Evolutionary conservation across 2,113 vertebrate genomes (phyloP).

Genomic region (Brachyhypopomus occidentalis): DNA sequence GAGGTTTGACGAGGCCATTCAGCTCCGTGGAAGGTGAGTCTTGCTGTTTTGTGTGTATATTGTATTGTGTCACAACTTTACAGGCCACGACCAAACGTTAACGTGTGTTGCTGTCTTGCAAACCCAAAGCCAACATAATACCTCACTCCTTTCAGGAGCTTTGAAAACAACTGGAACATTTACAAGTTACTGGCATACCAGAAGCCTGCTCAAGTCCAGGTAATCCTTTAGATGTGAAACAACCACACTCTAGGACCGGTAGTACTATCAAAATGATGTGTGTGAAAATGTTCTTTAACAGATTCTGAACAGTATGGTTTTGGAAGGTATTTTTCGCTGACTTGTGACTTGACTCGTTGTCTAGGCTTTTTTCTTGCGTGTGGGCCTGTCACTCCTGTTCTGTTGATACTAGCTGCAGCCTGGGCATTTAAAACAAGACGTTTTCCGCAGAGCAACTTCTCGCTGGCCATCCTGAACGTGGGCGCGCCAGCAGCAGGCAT

Average conservation of each 20-base stretch:
- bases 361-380: not conserved
- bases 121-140: not conserved
- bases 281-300: conserved; percentile 30
- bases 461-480: conserved; percentile 89
- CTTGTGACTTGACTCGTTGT: not conserved
- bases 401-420: not conserved
- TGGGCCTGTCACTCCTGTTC: not conserved
- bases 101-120: not conserved
- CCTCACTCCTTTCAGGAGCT: conserved; percentile 80
- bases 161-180: conserved; percentile 96
- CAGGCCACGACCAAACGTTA: not conserved
- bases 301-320: conserved; percentile 12
- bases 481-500: conserved; percentile 91
- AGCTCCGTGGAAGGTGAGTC: conserved; percentile 88
- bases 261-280: not conserved
- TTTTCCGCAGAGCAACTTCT: conserved; percentile 74
- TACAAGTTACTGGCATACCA: conserved; percentile 88
- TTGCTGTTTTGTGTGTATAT: not conserved
- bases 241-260: not conserved
- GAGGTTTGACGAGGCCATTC: conserved; percentile 88
- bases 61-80: not conserved
- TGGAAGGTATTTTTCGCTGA: conserved; percentile 12
- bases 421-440: not conserved
- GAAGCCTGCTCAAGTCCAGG: conserved; percentile 78
- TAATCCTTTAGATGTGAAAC: conserved; percentile 40